A percentile compares a stretch with the other conserved stretches of the same genome.
Conservation (phyloP, 2,797 vertebrate species). For the Parauchenoglanis punctatus region DNA sequence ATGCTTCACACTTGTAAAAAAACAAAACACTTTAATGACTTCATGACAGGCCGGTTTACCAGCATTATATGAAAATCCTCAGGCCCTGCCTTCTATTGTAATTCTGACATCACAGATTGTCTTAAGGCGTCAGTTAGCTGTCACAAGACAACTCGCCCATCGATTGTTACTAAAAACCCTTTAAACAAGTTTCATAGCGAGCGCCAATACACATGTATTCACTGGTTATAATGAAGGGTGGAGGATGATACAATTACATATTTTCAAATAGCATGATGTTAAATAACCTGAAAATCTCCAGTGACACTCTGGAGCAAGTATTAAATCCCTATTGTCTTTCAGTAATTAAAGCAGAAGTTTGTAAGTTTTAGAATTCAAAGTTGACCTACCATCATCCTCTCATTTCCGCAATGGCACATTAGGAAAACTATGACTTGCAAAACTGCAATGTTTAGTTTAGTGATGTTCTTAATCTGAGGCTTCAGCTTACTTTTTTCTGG, state of each 20-base stretch:
- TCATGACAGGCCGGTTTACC: slow-evolving; percentile 5
- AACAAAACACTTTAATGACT: neutral
- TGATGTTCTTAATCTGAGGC: neutral
- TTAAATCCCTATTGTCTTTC: neutral
- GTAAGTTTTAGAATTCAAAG: neutral
- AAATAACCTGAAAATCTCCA: neutral
- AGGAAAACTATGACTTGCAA: neutral
- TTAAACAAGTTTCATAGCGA: neutral
- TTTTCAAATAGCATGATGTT: neutral
- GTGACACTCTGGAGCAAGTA: neutral
- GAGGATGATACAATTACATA: neutral
- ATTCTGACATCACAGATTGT: neutral
- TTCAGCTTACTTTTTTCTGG: neutral
- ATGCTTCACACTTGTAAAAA: neutral
- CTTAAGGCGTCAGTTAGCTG: neutral
- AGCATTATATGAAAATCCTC: slow-evolving; percentile 4
- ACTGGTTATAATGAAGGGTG: neutral
- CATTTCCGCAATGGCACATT: neutral
- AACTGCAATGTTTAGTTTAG: neutral
- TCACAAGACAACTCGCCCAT: neutral
- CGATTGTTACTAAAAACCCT: neutral
- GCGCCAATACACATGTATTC: neutral
- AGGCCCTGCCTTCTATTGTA: slow-evolving; percentile 3
- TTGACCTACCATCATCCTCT: neutral
- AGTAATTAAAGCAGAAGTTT: neutral